Conservation (phyloP, 2,888 invertebrate species). For the Hetaerina titia region DNA sequence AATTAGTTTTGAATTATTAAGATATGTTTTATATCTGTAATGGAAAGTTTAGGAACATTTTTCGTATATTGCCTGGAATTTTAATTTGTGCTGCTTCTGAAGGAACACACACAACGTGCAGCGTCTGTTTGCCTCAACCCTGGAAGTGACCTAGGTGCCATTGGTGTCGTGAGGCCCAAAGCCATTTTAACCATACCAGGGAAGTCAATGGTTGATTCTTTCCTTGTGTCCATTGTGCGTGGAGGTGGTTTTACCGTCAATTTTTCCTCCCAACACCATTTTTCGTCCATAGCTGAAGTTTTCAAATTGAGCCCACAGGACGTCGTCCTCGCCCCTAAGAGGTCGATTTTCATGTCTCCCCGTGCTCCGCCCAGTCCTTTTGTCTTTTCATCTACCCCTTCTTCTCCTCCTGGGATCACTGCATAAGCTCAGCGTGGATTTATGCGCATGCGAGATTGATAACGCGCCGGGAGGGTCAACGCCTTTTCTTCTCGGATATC, state of each 20-base stretch:
- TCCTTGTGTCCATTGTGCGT: neutral
- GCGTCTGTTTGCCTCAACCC: too few species aligned
- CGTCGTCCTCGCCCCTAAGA: neutral
- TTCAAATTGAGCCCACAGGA: neutral
- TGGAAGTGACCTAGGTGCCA: too few species aligned
- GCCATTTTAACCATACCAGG: neutral
- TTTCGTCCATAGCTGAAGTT: constrained; percentile 16
- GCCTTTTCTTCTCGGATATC: neutral
- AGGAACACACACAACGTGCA: too few species aligned
- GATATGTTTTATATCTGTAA: too few species aligned
- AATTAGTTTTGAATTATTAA: too few species aligned
- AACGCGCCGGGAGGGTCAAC: neutral
- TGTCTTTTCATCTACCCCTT: neutral
- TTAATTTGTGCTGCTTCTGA: too few species aligned
- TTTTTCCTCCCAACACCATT: neutral
- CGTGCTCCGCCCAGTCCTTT: neutral
- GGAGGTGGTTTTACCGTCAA: neutral
- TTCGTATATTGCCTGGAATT: too few species aligned
- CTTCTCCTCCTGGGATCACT: neutral
- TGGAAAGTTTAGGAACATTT: too few species aligned
- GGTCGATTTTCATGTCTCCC: neutral
- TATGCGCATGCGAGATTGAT: constrained; percentile 49
- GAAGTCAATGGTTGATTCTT: neutral
- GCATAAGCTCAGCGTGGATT: neutral
- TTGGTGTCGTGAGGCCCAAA: neutral